These are phyloP conservation scores for Chiloscyllium plagiosum DNA, from an alignment of 2,113 vertebrate species.

Conservation along the genomic window DNA sequence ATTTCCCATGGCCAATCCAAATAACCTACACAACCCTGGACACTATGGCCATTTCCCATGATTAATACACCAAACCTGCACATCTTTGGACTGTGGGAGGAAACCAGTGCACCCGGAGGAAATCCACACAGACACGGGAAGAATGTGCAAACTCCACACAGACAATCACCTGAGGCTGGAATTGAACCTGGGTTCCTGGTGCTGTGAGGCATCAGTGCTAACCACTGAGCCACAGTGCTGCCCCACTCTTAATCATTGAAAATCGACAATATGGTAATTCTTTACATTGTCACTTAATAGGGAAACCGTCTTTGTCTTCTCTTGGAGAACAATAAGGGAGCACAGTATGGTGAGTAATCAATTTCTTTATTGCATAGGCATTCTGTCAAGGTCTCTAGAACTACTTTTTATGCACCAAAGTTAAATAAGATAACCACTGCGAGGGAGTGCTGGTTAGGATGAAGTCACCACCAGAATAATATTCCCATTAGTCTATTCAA, in stretches of 20 bases:
- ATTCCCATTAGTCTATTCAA: background rate
- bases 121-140: too few species aligned
- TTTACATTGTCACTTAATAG: background rate
- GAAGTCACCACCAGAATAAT: background rate
- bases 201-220: too few species aligned
- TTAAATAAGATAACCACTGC: background rate
- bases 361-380: background rate
- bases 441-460: background rate
- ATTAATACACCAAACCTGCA: too few species aligned
- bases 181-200: too few species aligned
- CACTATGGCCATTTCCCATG: too few species aligned
- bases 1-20: too few species aligned
- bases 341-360: background rate
- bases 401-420: background rate
- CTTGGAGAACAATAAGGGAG: background rate
- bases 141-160: too few species aligned
- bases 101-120: too few species aligned
- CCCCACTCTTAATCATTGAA: background rate
- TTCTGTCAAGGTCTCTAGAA: background rate
- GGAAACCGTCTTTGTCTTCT: background rate
- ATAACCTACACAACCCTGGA: too few species aligned
- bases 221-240: too few species aligned
- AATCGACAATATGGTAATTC: background rate
- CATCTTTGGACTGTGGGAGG: too few species aligned
- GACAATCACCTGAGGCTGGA: too few species aligned